Conservation (phyloP, 2,797 vertebrate genomes). For the Falco naumanni region DNA sequence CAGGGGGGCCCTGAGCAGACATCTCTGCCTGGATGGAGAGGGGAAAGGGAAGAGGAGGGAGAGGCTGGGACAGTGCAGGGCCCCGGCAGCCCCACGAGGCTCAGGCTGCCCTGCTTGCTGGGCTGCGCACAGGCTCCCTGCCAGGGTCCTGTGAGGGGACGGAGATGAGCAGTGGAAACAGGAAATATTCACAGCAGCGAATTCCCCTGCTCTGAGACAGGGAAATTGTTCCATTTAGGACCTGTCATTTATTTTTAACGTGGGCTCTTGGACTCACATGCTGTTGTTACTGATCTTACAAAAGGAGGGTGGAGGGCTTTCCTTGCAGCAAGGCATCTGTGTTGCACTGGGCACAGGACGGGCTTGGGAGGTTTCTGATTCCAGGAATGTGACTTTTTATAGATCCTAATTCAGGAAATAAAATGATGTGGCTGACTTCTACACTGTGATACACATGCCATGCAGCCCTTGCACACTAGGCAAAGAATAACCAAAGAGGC, state of each 20-base stretch:
- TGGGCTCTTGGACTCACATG: not conserved
- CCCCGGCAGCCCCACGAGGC: not conserved
- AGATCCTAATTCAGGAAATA: not conserved
- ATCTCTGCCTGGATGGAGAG: not conserved
- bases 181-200: not conserved
- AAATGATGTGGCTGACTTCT: not conserved
- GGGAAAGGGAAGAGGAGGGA: not conserved
- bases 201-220: not conserved
- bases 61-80: not conserved
- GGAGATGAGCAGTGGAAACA: not conserved
- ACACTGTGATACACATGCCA: not conserved
- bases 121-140: not conserved
- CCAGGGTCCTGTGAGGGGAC: not conserved
- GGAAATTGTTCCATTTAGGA: not conserved
- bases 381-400: slow-evolving; percentile 29
- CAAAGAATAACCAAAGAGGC: not conserved
- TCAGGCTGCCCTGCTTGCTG: not conserved
- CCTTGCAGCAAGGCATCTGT: not conserved
- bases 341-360: not conserved
- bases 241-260: not conserved
- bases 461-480: not conserved
- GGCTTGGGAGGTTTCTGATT: not conserved
- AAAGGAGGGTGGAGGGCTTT: not conserved
- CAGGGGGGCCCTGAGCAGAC: not conserved
- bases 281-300: not conserved